A percentile compares a stretch with the other conserved stretches of the same genome.
phyloP scores from a whole-genome alignment of 1,140 invertebrate species.

The Chironomus striatipennis region DNA sequence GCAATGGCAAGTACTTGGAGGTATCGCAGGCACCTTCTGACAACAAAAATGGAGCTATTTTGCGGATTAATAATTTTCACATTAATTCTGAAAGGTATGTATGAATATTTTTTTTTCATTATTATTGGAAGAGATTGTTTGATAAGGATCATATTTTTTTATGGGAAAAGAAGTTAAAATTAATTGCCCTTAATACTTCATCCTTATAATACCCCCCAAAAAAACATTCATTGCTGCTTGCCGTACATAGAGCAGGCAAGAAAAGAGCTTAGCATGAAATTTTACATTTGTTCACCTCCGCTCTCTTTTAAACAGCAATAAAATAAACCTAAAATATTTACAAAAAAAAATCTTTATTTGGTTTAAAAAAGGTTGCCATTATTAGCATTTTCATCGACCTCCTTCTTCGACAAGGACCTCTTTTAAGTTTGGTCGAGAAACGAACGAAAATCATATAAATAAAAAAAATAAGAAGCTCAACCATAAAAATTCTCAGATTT shows the following conservation, averaged over 20 bases:
- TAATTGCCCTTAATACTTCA: not conserved
- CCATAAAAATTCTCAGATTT: not conserved
- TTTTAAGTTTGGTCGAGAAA: not conserved
- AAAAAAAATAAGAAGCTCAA: not conserved
- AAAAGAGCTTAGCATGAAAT: not conserved
- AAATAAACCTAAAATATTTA: too few species aligned
- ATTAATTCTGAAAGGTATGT: constrained; percentile 20
- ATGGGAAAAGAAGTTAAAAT: not conserved
- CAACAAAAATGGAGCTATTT: constrained; percentile 18
- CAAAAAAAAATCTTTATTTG: not conserved
- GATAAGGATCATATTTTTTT: not conserved
- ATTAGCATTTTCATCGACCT: constrained; percentile 13
- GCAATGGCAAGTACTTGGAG: constrained; percentile 5
- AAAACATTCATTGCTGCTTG: not conserved
- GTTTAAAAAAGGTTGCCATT: not conserved
- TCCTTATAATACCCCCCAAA: not conserved
- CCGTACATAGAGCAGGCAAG: too few species aligned
- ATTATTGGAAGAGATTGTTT: not conserved
- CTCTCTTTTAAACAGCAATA: not conserved
- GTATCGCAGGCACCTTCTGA: not conserved
- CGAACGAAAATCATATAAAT: not conserved
- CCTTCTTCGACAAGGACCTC: not conserved
- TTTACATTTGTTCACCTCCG: not conserved
- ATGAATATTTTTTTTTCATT: not conserved
- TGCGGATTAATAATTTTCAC: constrained; percentile 23